These are phyloP conservation scores for Bostrychus sinensis DNA, from an alignment of 2,113 vertebrate genomes.

Conservation along the genomic window DNA sequence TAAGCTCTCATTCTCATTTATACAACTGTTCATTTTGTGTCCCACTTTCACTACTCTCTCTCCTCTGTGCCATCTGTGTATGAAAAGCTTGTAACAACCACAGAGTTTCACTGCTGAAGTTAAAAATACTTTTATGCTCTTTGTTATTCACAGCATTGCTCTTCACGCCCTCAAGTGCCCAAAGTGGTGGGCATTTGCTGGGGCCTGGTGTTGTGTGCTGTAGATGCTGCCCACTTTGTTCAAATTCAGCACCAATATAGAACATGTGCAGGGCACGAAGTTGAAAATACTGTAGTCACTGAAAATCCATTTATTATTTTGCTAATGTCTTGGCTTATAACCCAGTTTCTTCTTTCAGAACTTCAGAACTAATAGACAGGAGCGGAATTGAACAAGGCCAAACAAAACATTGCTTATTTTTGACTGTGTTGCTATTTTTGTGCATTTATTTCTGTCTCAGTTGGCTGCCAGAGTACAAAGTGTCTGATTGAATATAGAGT, in stretches of 20 bases:
- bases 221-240: neutral
- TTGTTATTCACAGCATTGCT: no score
- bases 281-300: no score
- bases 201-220: neutral
- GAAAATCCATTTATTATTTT: neutral
- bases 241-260: neutral
- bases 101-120: slow-evolving; percentile 29
- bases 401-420: slow-evolving; percentile 34
- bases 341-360: slow-evolving; percentile 28
- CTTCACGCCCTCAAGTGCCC: neutral
- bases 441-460: slow-evolving; percentile 39
- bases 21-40: neutral
- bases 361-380: slow-evolving; percentile 30
- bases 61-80: neutral
- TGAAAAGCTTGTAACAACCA: slow-evolving; percentile 29
- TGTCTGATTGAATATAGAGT: slow-evolving; percentile 61
- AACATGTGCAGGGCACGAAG: neutral
- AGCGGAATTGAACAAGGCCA: slow-evolving; percentile 20
- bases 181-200: neutral
- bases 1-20: slow-evolving; percentile 4
- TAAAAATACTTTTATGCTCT: neutral
- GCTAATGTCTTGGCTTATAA: slow-evolving; percentile 8
- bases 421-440: slow-evolving; percentile 67
- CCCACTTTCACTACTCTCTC: slow-evolving; percentile 9
- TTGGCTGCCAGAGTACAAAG: slow-evolving; percentile 52